Evolutionary conservation across 2,797 vertebrate genomes (phyloP).

Genomic region (Agapornis canus): DNA sequence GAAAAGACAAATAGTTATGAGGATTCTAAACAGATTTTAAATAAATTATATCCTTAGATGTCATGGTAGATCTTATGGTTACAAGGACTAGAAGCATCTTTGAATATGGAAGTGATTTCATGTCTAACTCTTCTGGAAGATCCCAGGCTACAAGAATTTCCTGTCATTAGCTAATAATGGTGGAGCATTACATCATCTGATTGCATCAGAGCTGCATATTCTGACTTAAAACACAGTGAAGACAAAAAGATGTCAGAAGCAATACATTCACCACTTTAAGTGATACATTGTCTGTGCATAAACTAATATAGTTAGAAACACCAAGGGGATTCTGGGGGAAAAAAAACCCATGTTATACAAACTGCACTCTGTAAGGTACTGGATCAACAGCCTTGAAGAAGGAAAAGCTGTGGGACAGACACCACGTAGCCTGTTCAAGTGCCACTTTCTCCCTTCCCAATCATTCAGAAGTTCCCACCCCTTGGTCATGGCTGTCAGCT

Average conservation of each 20-base stretch:
- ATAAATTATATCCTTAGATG: neutral
- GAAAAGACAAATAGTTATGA: neutral
- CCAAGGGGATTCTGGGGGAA: fast-evolving
- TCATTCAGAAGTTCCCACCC: neutral
- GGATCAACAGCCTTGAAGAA: neutral
- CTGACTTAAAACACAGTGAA: neutral
- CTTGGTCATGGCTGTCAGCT: neutral
- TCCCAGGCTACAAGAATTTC: neutral
- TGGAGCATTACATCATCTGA: neutral
- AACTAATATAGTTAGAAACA: neutral
- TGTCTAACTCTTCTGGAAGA: neutral
- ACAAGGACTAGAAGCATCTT: neutral
- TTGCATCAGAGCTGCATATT: neutral
- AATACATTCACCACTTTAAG: neutral
- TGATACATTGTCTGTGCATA: neutral
- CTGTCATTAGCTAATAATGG: neutral
- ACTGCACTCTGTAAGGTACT: neutral
- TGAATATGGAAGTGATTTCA: neutral
- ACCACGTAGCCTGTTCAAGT: neutral
- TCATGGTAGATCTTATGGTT: neutral
- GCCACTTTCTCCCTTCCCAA: neutral
- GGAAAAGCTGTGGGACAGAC: neutral
- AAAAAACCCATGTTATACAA: neutral
- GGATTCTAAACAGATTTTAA: neutral
- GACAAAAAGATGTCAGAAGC: neutral